Conservation (phyloP, 2,113 vertebrate species). For the Marcusenius ussheri region DNA sequence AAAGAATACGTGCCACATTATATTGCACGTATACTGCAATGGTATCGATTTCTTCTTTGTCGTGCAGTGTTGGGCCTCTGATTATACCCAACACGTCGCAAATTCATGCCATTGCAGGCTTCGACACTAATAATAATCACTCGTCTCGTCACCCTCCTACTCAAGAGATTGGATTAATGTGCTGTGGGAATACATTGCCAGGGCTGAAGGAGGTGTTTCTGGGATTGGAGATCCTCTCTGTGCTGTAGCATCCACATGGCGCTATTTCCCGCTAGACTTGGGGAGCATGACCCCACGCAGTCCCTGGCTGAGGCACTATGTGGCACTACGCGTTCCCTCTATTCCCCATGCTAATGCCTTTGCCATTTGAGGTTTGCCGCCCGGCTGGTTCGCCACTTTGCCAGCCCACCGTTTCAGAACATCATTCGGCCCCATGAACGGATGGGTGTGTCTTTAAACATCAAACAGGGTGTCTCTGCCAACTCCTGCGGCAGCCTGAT, state of each 20-base stretch:
- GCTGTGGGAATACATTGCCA: conserved; percentile 14
- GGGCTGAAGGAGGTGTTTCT: not conserved
- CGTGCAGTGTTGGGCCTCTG: not conserved
- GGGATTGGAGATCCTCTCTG: not conserved
- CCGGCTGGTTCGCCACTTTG: not conserved
- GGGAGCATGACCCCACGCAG: not conserved
- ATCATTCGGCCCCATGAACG: not conserved
- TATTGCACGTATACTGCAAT: not conserved
- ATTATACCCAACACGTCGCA: not conserved
- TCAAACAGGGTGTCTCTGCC: not conserved
- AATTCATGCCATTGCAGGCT: conserved; percentile 20
- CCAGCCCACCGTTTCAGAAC: not conserved
- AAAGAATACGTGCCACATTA: not conserved
- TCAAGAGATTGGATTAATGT: conserved; percentile 8
- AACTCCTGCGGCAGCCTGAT: not conserved
- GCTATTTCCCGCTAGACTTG: not conserved
- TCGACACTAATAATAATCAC: conserved; percentile 28
- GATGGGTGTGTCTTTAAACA: not conserved
- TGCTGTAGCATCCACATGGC: not conserved
- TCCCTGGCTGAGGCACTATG: not conserved
- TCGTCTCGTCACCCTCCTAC: conserved; percentile 17
- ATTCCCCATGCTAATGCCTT: not conserved
- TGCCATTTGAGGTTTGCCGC: not conserved
- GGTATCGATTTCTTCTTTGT: not conserved
- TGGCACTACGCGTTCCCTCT: not conserved